Evolutionary conservation across 2,888 invertebrate species (phyloP).

Genomic region (Andrena praecox): DNA sequence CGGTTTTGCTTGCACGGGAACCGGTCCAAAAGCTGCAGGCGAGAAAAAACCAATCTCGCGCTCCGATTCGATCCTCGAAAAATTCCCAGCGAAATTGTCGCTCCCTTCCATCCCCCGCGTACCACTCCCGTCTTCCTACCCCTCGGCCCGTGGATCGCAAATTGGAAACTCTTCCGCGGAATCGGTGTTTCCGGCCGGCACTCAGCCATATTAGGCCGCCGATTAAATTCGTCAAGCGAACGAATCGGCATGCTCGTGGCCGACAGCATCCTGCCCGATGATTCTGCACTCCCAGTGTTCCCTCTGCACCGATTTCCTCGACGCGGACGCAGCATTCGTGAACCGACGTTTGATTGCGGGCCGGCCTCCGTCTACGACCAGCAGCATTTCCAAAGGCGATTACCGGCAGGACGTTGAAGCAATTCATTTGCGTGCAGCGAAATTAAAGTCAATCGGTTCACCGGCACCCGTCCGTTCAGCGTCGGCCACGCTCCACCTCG

Average conservation of each 20-base stretch:
- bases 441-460: constrained; percentile 68
- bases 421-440: constrained; percentile 71
- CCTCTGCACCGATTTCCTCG: constrained; percentile 52
- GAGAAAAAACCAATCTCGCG: constrained; percentile 40
- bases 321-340: constrained; percentile 46
- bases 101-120: not conserved
- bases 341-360: constrained; percentile 70
- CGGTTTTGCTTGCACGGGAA: constrained; percentile 42
- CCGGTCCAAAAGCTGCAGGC: constrained; percentile 21
- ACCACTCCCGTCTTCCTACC: not conserved
- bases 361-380: constrained; percentile 57
- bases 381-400: constrained; percentile 71
- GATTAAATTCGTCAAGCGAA: constrained; percentile 50
- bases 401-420: constrained; percentile 67
- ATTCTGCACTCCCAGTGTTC: constrained; percentile 1
- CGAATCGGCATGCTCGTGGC: constrained; percentile 17
- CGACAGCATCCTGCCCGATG: constrained; percentile 11
- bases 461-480: constrained; percentile 25
- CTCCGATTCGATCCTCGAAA: constrained; percentile 1
- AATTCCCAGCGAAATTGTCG: constrained; percentile 19
- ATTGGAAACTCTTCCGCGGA: constrained; percentile 41
- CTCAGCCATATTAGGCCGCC: constrained; percentile 30
- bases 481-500: constrained; percentile 43
- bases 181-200: constrained; percentile 27
- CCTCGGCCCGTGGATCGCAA: constrained; percentile 17